These are phyloP conservation scores for Conus canariensis DNA, from an alignment of 2,888 invertebrate genomes.

Conservation along the genomic window DNA sequence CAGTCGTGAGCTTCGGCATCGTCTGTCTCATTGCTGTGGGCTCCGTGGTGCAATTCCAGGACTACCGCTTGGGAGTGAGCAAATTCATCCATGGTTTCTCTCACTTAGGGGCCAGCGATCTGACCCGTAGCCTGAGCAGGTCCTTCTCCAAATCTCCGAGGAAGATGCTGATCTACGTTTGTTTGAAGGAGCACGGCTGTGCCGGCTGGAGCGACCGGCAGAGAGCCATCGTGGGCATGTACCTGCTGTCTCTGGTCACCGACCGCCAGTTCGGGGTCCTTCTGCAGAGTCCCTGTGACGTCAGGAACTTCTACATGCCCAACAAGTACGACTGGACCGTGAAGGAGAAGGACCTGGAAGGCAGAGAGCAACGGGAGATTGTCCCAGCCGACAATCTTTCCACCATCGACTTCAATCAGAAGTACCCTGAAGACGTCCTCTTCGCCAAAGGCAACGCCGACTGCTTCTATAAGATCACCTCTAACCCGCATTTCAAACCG, in stretches of 20 bases:
- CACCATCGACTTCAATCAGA: constrained; percentile 41
- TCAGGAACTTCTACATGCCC: constrained; percentile 49
- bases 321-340: constrained; percentile 51
- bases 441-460: constrained; percentile 33
- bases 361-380: not conserved
- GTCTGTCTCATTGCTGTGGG: not conserved
- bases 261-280: constrained; percentile 49
- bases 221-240: constrained; percentile 46
- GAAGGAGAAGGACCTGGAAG: constrained; percentile 18
- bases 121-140: not conserved
- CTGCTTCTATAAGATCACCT: constrained; percentile 14
- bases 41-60: too few species aligned
- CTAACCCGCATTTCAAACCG: constrained; percentile 30
- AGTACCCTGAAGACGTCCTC: constrained; percentile 41
- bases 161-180: constrained; percentile 50
- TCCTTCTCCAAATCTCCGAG: not conserved
- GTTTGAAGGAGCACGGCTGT: constrained; percentile 42
- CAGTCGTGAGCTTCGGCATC: not conserved
- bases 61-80: not conserved
- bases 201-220: constrained; percentile 56
- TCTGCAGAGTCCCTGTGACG: constrained; percentile 51
- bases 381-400: not conserved
- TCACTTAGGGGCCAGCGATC: not conserved
- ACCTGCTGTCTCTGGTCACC: constrained; percentile 46
- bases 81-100: not conserved